A percentile compares a stretch with the other conserved stretches of the same genome.
Conservation (phyloP, 2,888 invertebrate species). For the Drosophila hamatofila region DNA sequence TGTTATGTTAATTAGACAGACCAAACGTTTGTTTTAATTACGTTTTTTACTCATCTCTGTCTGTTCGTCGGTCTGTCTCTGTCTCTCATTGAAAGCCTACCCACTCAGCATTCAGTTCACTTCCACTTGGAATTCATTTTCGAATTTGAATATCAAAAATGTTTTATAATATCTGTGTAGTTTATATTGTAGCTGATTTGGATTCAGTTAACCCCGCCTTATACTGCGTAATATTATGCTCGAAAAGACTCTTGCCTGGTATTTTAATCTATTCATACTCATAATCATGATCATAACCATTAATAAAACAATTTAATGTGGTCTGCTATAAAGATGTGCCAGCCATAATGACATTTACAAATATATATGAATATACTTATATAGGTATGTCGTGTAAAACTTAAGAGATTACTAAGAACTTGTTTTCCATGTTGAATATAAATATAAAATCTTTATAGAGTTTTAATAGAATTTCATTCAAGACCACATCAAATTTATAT, state of each 20-base stretch:
- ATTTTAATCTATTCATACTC: slow-evolving; percentile 63
- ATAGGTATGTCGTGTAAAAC: neutral
- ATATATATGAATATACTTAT: neutral
- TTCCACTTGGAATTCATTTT: slow-evolving; percentile 32
- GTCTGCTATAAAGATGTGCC: slow-evolving; percentile 27
- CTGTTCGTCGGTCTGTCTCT: neutral
- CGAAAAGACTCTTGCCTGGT: slow-evolving; percentile 2
- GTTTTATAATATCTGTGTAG: slow-evolving; percentile 29
- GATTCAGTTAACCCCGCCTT: slow-evolving; percentile 3
- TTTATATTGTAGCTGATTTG: slow-evolving; percentile 5
- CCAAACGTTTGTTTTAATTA: slow-evolving; percentile 81
- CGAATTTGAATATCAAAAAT: slow-evolving; percentile 62
- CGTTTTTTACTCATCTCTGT: slow-evolving; percentile 27
- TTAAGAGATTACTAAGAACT: neutral
- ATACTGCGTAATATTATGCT: slow-evolving; percentile 8
- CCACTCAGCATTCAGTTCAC: slow-evolving; percentile 48
- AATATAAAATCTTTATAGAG: neutral
- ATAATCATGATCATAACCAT: slow-evolving; percentile 62
- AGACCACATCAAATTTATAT: neutral
- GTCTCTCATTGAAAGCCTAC: slow-evolving; percentile 36
- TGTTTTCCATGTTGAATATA: neutral
- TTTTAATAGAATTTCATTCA: neutral
- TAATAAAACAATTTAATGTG: slow-evolving; percentile 73
- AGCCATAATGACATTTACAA: neutral
- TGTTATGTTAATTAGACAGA: slow-evolving; percentile 76